Conservation (phyloP, 2,113 vertebrate genomes). For the Anolis sagrei region DNA sequence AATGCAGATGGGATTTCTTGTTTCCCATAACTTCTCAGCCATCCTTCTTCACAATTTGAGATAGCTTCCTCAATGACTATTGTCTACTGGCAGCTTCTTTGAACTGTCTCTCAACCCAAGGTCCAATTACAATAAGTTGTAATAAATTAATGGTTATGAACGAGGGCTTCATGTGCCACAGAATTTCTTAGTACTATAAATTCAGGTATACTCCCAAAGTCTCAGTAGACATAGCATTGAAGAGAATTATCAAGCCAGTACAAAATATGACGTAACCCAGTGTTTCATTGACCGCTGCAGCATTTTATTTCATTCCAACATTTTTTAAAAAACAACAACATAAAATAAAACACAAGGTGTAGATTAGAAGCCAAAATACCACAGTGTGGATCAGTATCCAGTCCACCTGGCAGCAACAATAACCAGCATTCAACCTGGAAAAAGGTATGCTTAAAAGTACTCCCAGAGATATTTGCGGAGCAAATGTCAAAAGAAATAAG, state of each 20-base stretch:
- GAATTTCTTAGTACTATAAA: not conserved
- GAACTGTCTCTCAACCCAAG: no score
- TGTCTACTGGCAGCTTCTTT: no score
- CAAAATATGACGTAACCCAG: conserved; percentile 57
- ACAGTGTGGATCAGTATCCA: conserved; percentile 28
- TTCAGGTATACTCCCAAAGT: not conserved
- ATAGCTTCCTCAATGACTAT: no score
- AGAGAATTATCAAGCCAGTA: conserved; percentile 45
- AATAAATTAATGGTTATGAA: not conserved
- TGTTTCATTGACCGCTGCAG: conserved; percentile 66
- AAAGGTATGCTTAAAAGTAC: conserved; percentile 51
- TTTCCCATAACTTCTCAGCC: no score
- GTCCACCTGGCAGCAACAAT: conserved; percentile 70
- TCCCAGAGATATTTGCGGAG: conserved; percentile 60
- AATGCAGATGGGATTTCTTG: no score
- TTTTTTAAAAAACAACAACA: conserved; percentile 48
- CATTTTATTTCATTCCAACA: conserved; percentile 27
- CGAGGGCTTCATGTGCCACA: not conserved
- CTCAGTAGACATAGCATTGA: conserved; percentile 1
- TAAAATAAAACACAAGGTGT: conserved; percentile 54
- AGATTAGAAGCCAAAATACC: conserved; percentile 44
- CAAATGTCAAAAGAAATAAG: conserved; percentile 49
- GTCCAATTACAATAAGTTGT: no score
- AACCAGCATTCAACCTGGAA: conserved; percentile 77
- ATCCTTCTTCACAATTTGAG: no score